Base-by-base conservation (phyloP, 2,113 vertebrate species). In the Boleophthalmus pectinirostris region DNA sequence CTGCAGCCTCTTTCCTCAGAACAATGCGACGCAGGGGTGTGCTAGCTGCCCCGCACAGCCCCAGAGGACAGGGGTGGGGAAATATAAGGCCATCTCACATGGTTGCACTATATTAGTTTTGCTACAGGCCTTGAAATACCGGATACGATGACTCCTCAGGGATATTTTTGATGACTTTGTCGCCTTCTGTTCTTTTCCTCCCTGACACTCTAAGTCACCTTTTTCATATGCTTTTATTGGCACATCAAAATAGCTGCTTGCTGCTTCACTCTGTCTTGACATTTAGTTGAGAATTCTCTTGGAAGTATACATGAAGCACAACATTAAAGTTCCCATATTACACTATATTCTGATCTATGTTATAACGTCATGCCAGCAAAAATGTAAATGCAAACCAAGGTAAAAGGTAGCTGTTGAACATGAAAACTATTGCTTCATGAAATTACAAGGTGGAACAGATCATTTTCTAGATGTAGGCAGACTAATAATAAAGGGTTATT, bases 131-230 rank as follows among this genome's bases (percentile, higher is more conserved):
- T 80, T 72, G 75, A 78, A 82, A 85, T 77, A 81, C 88, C 82
- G 72, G 47, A 84, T 66, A 71, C 63, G 60, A 85, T 43, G 80
- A 80, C 68, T 85, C 85, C 69, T 80, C 45, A 24, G 82, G 77
- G 90, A 82, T 72, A 38, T 82, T 78, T 82, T 68, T 81, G 77
- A 87, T 85, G 81, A 70, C 82, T 86, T 79, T 78, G 77, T 84
- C 70, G 70, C 71, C 70, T 82, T 68, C 61, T 81, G 72, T 68
- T 85, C 65, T 75, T 81, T 68, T 56, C 69, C 68, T 57, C 60
- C 67, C 65, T 82, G 76, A 70, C 78, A 72, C 79, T 77, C 18
- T 38, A n/a, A 70, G 46, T 56, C 64, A 57, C 20, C 3, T 20
- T 70, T 72, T 73, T 53, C 29, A 16, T 38, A 15, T 38, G 56